phyloP scores from a whole-genome alignment of 2,888 invertebrate genomes.

The Phorcus lineatus region DNA sequence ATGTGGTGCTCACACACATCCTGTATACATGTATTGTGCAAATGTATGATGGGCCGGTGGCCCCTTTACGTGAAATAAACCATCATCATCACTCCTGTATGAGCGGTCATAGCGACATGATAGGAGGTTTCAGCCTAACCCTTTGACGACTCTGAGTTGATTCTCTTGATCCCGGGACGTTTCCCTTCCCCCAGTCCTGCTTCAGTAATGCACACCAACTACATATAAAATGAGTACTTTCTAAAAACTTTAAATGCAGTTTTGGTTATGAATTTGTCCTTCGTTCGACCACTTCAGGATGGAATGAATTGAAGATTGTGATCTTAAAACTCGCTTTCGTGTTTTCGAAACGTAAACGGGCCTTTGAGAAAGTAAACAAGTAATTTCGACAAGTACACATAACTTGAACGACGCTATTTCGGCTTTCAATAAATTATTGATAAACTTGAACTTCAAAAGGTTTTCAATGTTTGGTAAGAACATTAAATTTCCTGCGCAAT shows the following conservation, averaged over 20 bases:
- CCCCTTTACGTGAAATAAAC: no score
- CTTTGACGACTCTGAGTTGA: no score
- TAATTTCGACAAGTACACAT: neutral
- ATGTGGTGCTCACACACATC: no score
- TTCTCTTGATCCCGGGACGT: neutral
- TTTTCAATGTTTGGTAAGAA: neutral
- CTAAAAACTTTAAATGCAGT: neutral
- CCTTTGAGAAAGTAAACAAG: neutral
- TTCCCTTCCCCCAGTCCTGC: neutral
- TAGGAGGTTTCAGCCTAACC: no score
- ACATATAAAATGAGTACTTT: neutral
- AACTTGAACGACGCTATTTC: neutral
- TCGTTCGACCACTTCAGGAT: neutral
- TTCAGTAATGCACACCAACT: neutral
- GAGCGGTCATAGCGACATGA: no score
- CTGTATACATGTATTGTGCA: no score
- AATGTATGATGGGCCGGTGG: no score
- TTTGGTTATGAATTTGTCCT: neutral
- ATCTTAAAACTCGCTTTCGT: neutral
- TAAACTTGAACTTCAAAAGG: neutral
- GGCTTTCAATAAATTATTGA: neutral
- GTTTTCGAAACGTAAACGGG: neutral
- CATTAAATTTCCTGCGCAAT: neutral
- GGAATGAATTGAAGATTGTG: neutral
- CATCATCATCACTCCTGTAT: no score